phyloP scores from a whole-genome alignment of 2,888 invertebrate species.

The Cylindroiulus punctatus region DNA sequence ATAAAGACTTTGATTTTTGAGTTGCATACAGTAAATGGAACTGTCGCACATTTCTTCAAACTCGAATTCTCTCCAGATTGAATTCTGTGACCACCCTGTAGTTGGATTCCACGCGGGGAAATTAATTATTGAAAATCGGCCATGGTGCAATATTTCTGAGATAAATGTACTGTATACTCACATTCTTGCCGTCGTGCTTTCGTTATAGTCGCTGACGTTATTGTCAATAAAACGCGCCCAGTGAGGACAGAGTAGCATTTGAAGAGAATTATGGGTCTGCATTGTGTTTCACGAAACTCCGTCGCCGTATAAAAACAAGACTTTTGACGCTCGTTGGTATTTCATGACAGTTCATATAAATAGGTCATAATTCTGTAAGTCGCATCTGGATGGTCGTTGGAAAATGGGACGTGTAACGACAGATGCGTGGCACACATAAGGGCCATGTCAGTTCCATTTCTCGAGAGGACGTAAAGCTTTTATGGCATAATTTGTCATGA shows the following conservation, averaged over 20 bases:
- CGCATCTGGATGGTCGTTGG: neutral
- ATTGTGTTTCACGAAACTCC: neutral
- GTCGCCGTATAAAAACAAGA: neutral
- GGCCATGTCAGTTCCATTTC: conserved; percentile 6
- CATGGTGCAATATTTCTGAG: neutral
- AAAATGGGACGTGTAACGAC: neutral
- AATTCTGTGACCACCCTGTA: too few relatives aligned
- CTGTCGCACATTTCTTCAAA: too few relatives aligned
- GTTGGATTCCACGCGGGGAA: neutral
- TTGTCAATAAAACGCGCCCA: neutral
- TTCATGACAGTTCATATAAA: conserved; percentile 18
- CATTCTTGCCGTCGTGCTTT: neutral
- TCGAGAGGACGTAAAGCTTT: neutral
- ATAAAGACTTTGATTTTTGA: too few relatives aligned
- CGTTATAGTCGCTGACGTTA: conserved; percentile 3
- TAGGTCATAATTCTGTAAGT: neutral
- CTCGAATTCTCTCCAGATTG: too few relatives aligned
- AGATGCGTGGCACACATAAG: neutral
- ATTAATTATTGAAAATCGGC: neutral
- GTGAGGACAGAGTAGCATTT: neutral
- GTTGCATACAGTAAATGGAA: too few relatives aligned
- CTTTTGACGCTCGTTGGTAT: neutral
- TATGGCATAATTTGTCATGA: neutral
- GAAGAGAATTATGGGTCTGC: conserved; percentile 9
- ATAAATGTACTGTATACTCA: neutral